phyloP scores from a whole-genome alignment of 2,113 vertebrate genomes.

The Corythornis vintsioides region DNA sequence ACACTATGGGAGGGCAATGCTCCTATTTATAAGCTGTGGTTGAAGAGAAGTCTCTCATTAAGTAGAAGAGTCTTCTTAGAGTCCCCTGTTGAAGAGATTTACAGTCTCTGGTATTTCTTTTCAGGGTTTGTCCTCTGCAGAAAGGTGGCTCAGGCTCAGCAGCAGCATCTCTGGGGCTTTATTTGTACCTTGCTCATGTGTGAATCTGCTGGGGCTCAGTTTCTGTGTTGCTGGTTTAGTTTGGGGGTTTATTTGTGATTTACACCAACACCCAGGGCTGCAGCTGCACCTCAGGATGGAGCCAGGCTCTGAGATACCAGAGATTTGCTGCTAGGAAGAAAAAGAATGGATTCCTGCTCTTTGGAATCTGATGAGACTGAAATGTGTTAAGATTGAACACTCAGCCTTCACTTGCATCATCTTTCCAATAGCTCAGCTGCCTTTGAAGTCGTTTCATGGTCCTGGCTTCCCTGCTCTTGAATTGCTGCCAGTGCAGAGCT shows the following conservation, averaged over 20 bases:
- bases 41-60: conserved; percentile 52
- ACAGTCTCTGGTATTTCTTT: conserved; percentile 20
- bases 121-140: background rate
- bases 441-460: conserved; percentile 28
- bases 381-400: conserved; percentile 1
- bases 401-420: conserved; percentile 32
- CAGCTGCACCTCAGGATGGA: conserved; percentile 15
- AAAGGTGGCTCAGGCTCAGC: background rate
- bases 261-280: background rate
- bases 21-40: conserved; percentile 53
- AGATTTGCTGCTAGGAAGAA: background rate
- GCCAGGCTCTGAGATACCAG: background rate
- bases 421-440: conserved; percentile 49
- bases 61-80: background rate
- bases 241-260: background rate
- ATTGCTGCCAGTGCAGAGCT: conserved; percentile 31
- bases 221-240: background rate
- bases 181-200: background rate
- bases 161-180: background rate
- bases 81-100: background rate
- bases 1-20: background rate
- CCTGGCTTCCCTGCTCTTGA: conserved; percentile 34
- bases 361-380: conserved; percentile 56
- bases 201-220: background rate
- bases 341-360: conserved; percentile 43